phyloP scores from a whole-genome alignment of 2,888 invertebrate species.

The Vannuccia rotundouncinata region DNA sequence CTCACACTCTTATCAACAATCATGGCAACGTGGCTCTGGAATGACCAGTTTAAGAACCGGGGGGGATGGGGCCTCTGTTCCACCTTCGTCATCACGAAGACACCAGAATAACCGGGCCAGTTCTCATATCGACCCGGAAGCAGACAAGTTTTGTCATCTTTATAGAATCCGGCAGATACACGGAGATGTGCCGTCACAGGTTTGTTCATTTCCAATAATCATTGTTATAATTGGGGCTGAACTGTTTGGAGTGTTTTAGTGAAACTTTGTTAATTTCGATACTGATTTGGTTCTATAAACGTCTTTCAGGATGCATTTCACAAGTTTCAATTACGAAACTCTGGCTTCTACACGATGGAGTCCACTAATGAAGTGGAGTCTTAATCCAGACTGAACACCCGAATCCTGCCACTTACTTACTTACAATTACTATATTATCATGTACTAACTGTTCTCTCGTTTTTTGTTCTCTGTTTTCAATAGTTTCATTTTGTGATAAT shows the following conservation, averaged over 20 bases:
- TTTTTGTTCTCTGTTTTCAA: no score
- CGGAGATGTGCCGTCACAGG: neutral
- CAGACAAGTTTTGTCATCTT: neutral
- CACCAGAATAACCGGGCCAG: neutral
- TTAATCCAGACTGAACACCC: no score
- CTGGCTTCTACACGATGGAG: neutral
- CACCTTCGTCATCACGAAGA: no score
- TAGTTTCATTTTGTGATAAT: no score
- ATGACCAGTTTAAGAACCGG: neutral
- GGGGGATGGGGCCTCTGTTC: neutral
- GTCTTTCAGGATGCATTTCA: neutral
- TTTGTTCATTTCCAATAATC: no score
- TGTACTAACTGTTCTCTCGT: no score
- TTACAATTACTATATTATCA: no score
- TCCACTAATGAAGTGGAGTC: neutral
- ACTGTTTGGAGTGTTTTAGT: no score
- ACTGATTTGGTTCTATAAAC: no score
- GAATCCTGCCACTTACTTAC: no score
- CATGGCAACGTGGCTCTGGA: neutral
- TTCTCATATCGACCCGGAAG: neutral
- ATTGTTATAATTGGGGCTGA: no score
- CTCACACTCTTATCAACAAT: neutral
- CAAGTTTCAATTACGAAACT: neutral
- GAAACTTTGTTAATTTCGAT: no score
- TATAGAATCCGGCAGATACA: neutral